A percentile compares a stretch with the other conserved stretches of the same genome.
These are phyloP conservation scores for Drosophila affinis DNA, from an alignment of 2,888 invertebrate species.

Conservation along the genomic window DNA sequence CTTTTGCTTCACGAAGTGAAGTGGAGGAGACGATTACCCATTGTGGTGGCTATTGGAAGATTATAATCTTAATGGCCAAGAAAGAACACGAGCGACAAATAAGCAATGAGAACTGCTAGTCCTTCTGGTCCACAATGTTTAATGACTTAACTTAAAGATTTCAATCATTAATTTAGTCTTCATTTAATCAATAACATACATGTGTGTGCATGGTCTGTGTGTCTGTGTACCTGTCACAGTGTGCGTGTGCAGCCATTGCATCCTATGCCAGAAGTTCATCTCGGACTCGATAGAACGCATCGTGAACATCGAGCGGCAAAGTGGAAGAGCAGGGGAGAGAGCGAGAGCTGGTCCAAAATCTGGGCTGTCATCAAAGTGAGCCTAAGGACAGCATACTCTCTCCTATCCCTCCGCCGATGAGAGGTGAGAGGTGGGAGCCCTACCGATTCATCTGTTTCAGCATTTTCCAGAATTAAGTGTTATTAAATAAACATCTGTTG, in stretches of 20 bases:
- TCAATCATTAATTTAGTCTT: constrained; percentile 69
- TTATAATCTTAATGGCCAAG: constrained; percentile 68
- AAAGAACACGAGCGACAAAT: constrained; percentile 66
- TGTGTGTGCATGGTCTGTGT: neutral
- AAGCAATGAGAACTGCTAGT: constrained; percentile 48
- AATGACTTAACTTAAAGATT: constrained; percentile 69
- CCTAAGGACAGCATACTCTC: constrained; percentile 25
- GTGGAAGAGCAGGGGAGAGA: neutral
- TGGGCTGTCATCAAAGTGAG: constrained; percentile 48
- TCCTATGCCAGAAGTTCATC: constrained; percentile 45
- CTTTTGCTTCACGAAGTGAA: no score
- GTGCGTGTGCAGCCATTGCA: neutral
- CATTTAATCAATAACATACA: constrained; percentile 62
- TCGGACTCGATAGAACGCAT: constrained; percentile 12
- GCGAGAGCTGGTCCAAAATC: constrained; percentile 16
- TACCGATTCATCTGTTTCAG: no score
- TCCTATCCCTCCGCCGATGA: no score
- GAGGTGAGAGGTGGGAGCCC: no score
- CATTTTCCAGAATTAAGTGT: no score
- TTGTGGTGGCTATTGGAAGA: constrained; percentile 34
- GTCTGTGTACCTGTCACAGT: constrained; percentile 1
- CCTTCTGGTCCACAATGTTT: constrained; percentile 55
- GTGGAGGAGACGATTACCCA: neutral
- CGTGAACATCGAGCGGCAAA: no score
- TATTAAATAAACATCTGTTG: no score